Conservation (phyloP, 2,113 vertebrate species). For the Ptychochromis oligacanthus region DNA sequence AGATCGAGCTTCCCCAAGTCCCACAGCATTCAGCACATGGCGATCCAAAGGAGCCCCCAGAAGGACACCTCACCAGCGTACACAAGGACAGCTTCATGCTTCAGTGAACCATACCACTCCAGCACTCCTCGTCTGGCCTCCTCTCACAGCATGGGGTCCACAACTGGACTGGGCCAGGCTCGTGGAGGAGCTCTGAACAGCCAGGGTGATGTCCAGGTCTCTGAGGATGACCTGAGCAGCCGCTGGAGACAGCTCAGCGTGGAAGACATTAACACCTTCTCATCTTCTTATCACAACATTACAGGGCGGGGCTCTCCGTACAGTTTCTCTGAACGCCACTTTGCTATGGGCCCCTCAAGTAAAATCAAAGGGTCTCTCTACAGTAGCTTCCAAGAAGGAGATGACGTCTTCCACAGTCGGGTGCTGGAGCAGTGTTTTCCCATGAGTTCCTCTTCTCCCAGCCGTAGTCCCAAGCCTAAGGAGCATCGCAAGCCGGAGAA, state of each 20-base stretch:
- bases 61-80: constrained; percentile 82
- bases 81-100: constrained; percentile 85
- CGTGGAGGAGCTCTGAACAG: constrained; percentile 40
- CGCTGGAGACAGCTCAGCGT: constrained; percentile 90
- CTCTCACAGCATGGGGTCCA: constrained; percentile 82
- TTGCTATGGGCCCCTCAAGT: constrained; percentile 75
- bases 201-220: constrained; percentile 65
- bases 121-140: constrained; percentile 82
- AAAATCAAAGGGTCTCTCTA: constrained; percentile 87
- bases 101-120: constrained; percentile 86
- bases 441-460: constrained; percentile 68
- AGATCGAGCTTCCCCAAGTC: constrained; percentile 84
- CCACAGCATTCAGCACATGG: constrained; percentile 84
- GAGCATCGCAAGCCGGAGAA: constrained; percentile 83
- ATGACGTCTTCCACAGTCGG: constrained; percentile 85
- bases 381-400: constrained; percentile 90
- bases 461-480: constrained; percentile 79
- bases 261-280: constrained; percentile 89
- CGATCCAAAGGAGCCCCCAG: constrained; percentile 80
- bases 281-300: constrained; percentile 80
- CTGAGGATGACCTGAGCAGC: constrained; percentile 83
- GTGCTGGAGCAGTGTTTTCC: constrained; percentile 87
- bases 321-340: constrained; percentile 88
- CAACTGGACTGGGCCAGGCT: constrained; percentile 61
- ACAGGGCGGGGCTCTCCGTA: constrained; percentile 83